phyloP scores from a whole-genome alignment of 2,888 invertebrate genomes.

The Brachypalpus laphriformis region DNA sequence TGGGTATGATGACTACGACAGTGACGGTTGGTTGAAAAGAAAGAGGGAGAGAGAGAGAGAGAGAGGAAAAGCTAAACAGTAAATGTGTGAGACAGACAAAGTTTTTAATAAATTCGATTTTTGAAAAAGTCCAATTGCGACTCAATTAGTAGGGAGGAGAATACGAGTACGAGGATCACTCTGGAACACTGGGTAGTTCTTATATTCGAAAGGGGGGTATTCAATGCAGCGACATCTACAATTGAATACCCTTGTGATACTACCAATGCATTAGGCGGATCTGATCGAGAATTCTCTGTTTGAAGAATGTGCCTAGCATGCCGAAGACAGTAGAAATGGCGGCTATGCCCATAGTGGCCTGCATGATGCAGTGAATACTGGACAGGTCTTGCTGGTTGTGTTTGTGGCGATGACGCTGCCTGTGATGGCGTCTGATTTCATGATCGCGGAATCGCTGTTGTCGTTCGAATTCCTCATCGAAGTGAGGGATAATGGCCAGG shows the following conservation, averaged over 20 bases:
- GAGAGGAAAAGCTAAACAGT: slow-evolving; percentile 4
- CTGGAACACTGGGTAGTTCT: slow-evolving; percentile 71
- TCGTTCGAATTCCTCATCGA: slow-evolving; percentile 82
- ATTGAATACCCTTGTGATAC: slow-evolving; percentile 81
- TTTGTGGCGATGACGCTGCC: slow-evolving; percentile 80
- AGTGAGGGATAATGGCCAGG: slow-evolving; percentile 82
- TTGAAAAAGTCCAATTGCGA: slow-evolving; percentile 54
- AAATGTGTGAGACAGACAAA: slow-evolving; percentile 22
- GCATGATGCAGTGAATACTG: slow-evolving; percentile 83
- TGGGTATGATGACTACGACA: slow-evolving; percentile 15
- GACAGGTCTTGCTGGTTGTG: slow-evolving; percentile 81
- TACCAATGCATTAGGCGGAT: slow-evolving; percentile 83
- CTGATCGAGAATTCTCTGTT: slow-evolving; percentile 82
- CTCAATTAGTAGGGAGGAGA: slow-evolving; percentile 68
- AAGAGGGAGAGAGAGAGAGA: slow-evolving; percentile 6
- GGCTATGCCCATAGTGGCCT: slow-evolving; percentile 83
- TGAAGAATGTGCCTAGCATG: slow-evolving; percentile 83
- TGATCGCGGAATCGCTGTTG: slow-evolving; percentile 80
- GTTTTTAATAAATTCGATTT: slow-evolving; percentile 65
- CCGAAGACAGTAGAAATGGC: slow-evolving; percentile 83
- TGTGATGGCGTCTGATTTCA: slow-evolving; percentile 79
- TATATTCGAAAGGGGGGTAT: slow-evolving; percentile 52
- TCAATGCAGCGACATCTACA: slow-evolving; percentile 71
- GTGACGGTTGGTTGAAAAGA: slow-evolving; percentile 7
- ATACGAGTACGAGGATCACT: slow-evolving; percentile 54